Evolutionary conservation across 2,888 invertebrate genomes (phyloP), one percentile per base, ranked within the genome.

Genomic region (Operophtera brumata): DNA sequence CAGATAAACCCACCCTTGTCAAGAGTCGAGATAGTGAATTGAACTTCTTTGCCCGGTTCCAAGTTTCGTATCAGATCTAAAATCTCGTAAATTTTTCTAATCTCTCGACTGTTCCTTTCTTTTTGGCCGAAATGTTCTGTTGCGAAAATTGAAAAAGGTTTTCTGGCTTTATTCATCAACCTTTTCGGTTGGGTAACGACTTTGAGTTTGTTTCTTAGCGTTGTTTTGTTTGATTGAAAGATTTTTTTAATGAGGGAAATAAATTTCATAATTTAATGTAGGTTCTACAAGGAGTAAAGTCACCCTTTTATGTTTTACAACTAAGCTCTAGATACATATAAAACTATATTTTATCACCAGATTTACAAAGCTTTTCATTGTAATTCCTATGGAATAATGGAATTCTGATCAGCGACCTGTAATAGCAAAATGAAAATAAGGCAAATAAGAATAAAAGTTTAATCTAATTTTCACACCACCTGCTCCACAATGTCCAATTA

Each of bases 71-170:
- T 56, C 55, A 35, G 43, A 51, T 43, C 43, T 35, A 36, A 43
- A 47, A 56, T 47, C 55, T 8, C 55, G 51, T 56, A 56, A 56
- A 47, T 56, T 56, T 51, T 56, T 56, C 47, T 56, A 51, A 56
- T 56, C 55, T 56, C 35, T 28, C 8, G 28, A 50, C 39, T 39
- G 44, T 6, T 45, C 36, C 32, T 49, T 47, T 40, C 39, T 50
- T 41, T 36, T n/a, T 8, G 34, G 43, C 28, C 40, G 30, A 44
- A 54, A 50, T 46, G 41, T 40, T 55, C 49, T 51, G 45, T 37
- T 30, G 7, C 43, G 35, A 47, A 56, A 56, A 56, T 56, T 56
- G 50, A 56, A 56, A 50, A 56, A 51, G 50, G 46, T 47, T 50
- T 49, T 49, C 39, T 28, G 43, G 47, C 39, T 51, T 51, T 47